These are phyloP conservation scores for Ylistrum balloti DNA, from an alignment of 1,140 invertebrate species.

Conservation along the genomic window DNA sequence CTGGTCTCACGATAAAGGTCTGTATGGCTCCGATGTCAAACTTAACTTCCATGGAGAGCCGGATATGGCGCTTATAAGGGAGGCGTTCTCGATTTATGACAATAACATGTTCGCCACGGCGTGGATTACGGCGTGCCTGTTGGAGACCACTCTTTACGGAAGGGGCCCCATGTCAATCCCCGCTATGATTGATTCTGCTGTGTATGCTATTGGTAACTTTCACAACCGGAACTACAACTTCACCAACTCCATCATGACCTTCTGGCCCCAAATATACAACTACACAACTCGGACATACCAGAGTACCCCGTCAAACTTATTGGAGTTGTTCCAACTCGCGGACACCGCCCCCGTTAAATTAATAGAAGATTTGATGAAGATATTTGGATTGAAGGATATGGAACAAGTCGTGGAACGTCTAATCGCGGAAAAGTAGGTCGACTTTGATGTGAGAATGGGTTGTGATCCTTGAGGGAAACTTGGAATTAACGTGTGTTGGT, in stretches of 20 bases:
- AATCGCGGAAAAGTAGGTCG: conserved; percentile 62
- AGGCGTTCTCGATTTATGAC: conserved; percentile 70
- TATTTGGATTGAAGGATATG: conserved; percentile 68
- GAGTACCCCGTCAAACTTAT: conserved; percentile 73
- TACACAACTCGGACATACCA: conserved; percentile 64
- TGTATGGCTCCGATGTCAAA: conserved; percentile 69
- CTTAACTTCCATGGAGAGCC: conserved; percentile 71
- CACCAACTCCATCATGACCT: conserved; percentile 72
- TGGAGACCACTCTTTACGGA: conserved; percentile 64
- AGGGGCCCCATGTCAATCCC: conserved; percentile 58
- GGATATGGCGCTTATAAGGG: conserved; percentile 58
- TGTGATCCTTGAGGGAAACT: no score
- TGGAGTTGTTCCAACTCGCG: conserved; percentile 65
- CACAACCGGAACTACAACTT: conserved; percentile 68
- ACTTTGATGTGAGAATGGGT: not conserved
- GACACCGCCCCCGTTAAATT: conserved; percentile 65
- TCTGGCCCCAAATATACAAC: conserved; percentile 78
- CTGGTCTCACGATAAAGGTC: conserved; percentile 69
- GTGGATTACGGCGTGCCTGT: conserved; percentile 70
- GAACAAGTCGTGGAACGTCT: conserved; percentile 63
- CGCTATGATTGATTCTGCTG: conserved; percentile 62
- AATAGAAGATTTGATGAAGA: conserved; percentile 72
- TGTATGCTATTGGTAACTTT: conserved; percentile 68
- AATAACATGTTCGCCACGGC: conserved; percentile 77
- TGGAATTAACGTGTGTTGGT: no score